Evolutionary conservation across 2,888 invertebrate genomes (phyloP).

Genomic region (Galeopsomyia nigrocyanea): DNA sequence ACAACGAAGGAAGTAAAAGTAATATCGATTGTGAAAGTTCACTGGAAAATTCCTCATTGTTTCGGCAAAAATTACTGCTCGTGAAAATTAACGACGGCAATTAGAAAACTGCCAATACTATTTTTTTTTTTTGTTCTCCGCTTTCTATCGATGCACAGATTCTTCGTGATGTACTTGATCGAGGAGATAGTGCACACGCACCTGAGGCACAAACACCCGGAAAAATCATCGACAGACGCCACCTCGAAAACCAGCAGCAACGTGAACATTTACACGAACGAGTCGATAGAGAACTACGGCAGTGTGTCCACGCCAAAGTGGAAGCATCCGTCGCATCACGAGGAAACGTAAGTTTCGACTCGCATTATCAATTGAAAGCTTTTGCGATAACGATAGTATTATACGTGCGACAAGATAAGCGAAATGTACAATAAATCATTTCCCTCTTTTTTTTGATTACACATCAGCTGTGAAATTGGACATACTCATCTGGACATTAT

Average conservation of each 20-base stretch:
- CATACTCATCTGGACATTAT: slow-evolving; percentile 61
- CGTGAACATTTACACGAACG: slow-evolving; percentile 59
- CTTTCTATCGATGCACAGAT: slow-evolving; percentile 52
- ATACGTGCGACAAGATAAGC: neutral
- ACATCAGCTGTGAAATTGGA: slow-evolving; percentile 47
- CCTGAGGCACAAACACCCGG: slow-evolving; percentile 66
- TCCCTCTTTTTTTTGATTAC: too few relatives aligned
- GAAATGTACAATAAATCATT: neutral
- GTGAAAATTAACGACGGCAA: slow-evolving; percentile 12
- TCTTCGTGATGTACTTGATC: slow-evolving; percentile 72
- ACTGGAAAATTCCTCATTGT: slow-evolving; percentile 4
- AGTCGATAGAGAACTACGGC: slow-evolving; percentile 61
- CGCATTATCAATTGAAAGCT: neutral
- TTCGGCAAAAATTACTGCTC: neutral
- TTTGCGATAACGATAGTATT: neutral
- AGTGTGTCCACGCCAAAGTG: slow-evolving; percentile 30
- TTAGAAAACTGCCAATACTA: neutral
- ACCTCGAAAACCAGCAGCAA: slow-evolving; percentile 52
- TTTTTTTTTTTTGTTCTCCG: neutral
- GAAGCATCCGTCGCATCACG: slow-evolving; percentile 51
- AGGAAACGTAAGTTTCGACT: slow-evolving; percentile 39
- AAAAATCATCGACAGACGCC: slow-evolving; percentile 47
- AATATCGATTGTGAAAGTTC: slow-evolving; percentile 12
- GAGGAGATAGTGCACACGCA: slow-evolving; percentile 84
- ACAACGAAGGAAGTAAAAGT: slow-evolving; percentile 9